Evolutionary conservation across 2,113 vertebrate species (phyloP).

Genomic region (Strix uralensis): DNA sequence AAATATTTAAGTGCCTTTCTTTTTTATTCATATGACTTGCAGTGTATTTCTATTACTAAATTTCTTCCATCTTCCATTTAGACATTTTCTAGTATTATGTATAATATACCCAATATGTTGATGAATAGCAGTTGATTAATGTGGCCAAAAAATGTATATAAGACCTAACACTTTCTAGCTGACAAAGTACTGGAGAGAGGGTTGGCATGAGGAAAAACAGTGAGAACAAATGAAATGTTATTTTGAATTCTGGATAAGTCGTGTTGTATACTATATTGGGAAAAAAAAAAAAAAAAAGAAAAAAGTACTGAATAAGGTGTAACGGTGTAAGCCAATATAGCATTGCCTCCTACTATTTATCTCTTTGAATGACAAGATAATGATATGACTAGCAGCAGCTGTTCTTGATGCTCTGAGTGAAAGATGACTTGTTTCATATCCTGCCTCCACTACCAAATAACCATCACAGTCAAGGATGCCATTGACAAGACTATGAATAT

Average conservation of each 20-base stretch:
- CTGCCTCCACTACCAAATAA: not conserved
- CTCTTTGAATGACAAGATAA: not conserved
- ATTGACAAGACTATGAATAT: not conserved
- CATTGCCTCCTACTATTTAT: not conserved
- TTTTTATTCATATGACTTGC: not conserved
- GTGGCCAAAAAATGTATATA: not conserved
- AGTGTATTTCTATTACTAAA: not conserved
- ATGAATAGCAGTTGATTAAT: not conserved
- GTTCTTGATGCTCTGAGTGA: not conserved
- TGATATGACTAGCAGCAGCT: not conserved
- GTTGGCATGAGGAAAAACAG: fast-evolving
- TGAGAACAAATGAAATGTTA: not conserved
- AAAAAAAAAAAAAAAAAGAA: too few species aligned
- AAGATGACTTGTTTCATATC: not conserved
- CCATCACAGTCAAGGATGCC: not conserved
- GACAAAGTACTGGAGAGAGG: not conserved
- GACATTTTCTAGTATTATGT: not conserved
- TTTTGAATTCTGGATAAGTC: not conserved
- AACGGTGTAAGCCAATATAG: not conserved
- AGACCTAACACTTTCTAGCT: not conserved
- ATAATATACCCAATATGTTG: not conserved
- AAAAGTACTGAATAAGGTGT: not conserved
- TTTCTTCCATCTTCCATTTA: not conserved
- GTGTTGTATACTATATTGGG: not conserved
- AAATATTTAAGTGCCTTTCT: not conserved